Conservation (phyloP, 1,140 invertebrate genomes). For the Apis cerana region DNA sequence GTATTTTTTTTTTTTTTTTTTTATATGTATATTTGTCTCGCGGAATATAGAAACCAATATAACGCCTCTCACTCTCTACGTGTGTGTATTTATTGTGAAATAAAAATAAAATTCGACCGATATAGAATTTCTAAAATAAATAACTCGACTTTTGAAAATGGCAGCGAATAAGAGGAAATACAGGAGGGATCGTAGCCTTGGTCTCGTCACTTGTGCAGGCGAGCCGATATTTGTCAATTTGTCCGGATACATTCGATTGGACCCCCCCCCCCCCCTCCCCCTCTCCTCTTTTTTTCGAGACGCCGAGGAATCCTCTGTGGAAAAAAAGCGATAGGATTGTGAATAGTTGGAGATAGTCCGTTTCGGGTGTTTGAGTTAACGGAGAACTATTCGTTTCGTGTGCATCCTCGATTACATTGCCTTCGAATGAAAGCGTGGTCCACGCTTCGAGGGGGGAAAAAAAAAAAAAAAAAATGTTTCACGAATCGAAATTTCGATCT, state of each 20-base stretch:
- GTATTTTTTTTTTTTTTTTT: too few relatives aligned
- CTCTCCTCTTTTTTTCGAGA: not conserved
- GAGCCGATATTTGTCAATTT: conserved; percentile 4
- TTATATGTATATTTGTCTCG: too few relatives aligned
- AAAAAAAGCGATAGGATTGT: not conserved
- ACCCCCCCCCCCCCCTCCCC: not conserved
- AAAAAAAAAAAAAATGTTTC: too few relatives aligned
- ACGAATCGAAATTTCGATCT: too few relatives aligned
- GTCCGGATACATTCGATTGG: conserved; percentile 1
- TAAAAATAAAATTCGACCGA: too few relatives aligned
- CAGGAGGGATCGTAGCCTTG: not conserved
- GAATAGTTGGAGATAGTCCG: not conserved
- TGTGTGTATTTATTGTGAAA: too few relatives aligned
- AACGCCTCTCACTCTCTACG: too few relatives aligned
- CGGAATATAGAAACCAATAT: too few relatives aligned
- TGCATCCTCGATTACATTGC: not conserved
- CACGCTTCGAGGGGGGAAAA: too few relatives aligned
- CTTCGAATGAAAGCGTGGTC: not conserved
- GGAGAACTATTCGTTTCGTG: not conserved
- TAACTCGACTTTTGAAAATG: too few relatives aligned
- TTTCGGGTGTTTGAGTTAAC: not conserved
- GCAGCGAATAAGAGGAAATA: too few relatives aligned
- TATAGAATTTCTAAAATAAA: too few relatives aligned
- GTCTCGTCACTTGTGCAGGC: not conserved
- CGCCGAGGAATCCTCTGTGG: not conserved